Conservation (phyloP, 2,113 vertebrate genomes). For the Ceyx margarethae region DNA sequence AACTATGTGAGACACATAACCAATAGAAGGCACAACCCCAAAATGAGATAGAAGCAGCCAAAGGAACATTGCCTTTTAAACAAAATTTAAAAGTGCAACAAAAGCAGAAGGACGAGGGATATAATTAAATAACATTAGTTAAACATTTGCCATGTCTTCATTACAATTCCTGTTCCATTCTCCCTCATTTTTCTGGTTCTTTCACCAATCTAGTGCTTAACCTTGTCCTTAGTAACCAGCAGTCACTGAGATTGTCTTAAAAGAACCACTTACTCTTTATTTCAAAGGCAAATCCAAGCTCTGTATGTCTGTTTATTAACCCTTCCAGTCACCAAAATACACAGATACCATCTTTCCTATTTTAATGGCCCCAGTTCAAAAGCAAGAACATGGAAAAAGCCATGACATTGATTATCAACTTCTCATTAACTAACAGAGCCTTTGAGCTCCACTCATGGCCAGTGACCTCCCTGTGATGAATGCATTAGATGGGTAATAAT, state of each 20-base stretch:
- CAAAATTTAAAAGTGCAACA: not conserved
- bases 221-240: not conserved
- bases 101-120: not conserved
- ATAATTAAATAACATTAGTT: not conserved
- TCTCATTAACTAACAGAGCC: not conserved
- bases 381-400: not conserved
- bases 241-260: not conserved
- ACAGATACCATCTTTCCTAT: not conserved
- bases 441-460: not conserved
- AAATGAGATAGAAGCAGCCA: not conserved
- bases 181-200: not conserved
- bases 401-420: not conserved
- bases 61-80: not conserved
- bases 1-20: not conserved
- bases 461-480: not conserved
- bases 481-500: not conserved
- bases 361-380: not conserved
- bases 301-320: not conserved
- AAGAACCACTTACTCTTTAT: not conserved
- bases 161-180: not conserved
- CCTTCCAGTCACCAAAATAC: not conserved
- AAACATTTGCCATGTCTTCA: not conserved
- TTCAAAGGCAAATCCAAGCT: not conserved
- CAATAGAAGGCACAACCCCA: not conserved
- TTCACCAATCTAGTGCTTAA: not conserved